Evolutionary conservation across 2,113 vertebrate species (phyloP).

Genomic region (Columba livia): DNA sequence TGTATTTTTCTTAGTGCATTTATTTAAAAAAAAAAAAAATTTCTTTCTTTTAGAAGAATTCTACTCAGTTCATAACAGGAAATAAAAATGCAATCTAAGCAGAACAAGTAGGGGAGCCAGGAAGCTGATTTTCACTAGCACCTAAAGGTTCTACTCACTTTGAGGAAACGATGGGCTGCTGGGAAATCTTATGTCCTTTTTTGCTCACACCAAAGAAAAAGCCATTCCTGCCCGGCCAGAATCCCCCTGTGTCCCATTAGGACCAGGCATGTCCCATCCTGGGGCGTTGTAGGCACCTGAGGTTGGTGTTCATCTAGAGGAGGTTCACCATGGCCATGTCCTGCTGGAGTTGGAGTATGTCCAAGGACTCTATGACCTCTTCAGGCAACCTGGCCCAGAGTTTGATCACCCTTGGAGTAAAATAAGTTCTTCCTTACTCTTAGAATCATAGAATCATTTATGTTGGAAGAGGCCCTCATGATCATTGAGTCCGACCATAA

Average conservation of each 20-base stretch:
- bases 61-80: neutral
- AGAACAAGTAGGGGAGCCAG: neutral
- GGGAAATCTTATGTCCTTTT: neutral
- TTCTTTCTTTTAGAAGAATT: neutral
- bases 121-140: neutral
- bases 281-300: fast-evolving
- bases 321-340: neutral
- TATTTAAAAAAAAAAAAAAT: neutral
- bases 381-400: neutral
- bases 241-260: fast-evolving
- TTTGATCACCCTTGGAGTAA: neutral
- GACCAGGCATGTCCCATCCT: too few relatives aligned
- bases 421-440: neutral
- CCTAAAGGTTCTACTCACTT: neutral
- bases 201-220: neutral
- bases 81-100: neutral
- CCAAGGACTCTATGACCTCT: neutral
- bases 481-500: too few relatives aligned
- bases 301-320: neutral
- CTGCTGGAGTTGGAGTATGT: neutral
- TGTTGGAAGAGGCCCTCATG: too few relatives aligned
- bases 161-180: neutral
- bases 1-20: neutral
- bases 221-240: fast-evolving
- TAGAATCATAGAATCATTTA: neutral